A percentile compares a stretch with the other conserved stretches of the same genome.
Conservation (phyloP, 1,140 invertebrate species). For the Plodia interpunctella region DNA sequence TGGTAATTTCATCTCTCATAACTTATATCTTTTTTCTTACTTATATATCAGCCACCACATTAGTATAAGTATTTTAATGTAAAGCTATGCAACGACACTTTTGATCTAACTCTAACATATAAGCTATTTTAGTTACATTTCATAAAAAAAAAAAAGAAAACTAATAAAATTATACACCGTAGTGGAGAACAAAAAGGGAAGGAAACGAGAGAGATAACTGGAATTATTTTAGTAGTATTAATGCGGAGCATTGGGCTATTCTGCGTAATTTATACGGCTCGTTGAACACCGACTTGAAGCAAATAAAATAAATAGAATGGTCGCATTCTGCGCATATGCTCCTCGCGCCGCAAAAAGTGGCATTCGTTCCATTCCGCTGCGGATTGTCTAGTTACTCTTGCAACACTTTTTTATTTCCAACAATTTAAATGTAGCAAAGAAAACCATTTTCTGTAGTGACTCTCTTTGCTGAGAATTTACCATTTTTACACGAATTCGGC, state of each 20-base stretch:
- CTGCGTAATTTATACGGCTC: slow-evolving; percentile 35
- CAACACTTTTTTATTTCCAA: slow-evolving; percentile 23
- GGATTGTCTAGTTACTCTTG: slow-evolving; percentile 28
- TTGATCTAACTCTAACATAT: too few relatives aligned
- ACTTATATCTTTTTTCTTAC: too few relatives aligned
- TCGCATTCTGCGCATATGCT: slow-evolving; percentile 32
- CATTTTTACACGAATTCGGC: slow-evolving; percentile 4
- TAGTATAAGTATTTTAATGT: too few relatives aligned
- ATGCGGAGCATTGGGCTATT: slow-evolving; percentile 25
- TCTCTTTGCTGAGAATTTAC: neutral
- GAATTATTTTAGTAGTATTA: slow-evolving; percentile 21
- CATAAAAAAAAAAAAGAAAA: neutral
- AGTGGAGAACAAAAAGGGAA: neutral
- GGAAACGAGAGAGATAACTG: slow-evolving; percentile 2
- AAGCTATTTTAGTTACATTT: too few relatives aligned
- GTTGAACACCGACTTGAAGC: slow-evolving; percentile 31
- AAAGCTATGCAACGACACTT: too few relatives aligned
- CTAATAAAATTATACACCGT: neutral
- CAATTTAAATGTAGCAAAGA: slow-evolving; percentile 19
- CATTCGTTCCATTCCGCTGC: slow-evolving; percentile 27
- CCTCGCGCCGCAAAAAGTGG: slow-evolving; percentile 25
- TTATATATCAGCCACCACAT: too few relatives aligned
- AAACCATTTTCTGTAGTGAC: slow-evolving; percentile 8
- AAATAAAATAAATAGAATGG: slow-evolving; percentile 29
- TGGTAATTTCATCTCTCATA: too few relatives aligned